Base-by-base conservation (phyloP, 1,140 invertebrate species). In the Agrilus planipennis region DNA sequence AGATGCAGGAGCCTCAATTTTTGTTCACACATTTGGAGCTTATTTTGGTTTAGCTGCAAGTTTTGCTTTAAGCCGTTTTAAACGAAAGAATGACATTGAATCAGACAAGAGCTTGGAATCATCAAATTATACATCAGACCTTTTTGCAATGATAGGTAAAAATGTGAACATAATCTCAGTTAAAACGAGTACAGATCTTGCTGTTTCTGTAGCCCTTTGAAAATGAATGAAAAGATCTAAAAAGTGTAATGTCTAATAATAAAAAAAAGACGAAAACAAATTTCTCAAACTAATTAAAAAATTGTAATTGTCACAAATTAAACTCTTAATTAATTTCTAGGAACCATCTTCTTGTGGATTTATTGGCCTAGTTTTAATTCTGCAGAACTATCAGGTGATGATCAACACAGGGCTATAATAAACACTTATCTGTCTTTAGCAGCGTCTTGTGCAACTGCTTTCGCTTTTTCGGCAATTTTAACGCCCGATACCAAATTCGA, bases 281-380 rank as follows among this genome's bases (percentile, higher is more conserved):
- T n/a, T n/a, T n/a, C n/a, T n/a, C n/a, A n/a, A n/a, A n/a, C n/a
- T n/a, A n/a, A n/a, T n/a, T n/a, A n/a, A n/a, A n/a, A n/a, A n/a
- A n/a, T n/a, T n/a, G n/a, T n/a, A n/a, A n/a, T n/a, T n/a, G n/a
- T n/a, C n/a, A n/a, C n/a, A n/a, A n/a, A n/a, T n/a, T n/a, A n/a
- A n/a, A n/a, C n/a, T n/a, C n/a, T n/a, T n/a, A 25, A 19, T 29
- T 39, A 28, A 41, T 52, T 56, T 25, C 55, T 31, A 90, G 87
- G 89, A 42, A 90, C 90, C 1, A 64, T 93, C 11, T 95, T 96
- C 60, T 71, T 97, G 10, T 96, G 89, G 90, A 67, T 94, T 34
- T 96, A 87, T 61, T 96, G 91, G 90, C 93, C 93, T 1, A 91
- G 87, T 44, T 96, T 96, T 65, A 97, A 96, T 65, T 83, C 83